Conservation (phyloP, 37 sponge, comb jelly and placozoan species). For the Cliona cf. orientalis region DNA sequence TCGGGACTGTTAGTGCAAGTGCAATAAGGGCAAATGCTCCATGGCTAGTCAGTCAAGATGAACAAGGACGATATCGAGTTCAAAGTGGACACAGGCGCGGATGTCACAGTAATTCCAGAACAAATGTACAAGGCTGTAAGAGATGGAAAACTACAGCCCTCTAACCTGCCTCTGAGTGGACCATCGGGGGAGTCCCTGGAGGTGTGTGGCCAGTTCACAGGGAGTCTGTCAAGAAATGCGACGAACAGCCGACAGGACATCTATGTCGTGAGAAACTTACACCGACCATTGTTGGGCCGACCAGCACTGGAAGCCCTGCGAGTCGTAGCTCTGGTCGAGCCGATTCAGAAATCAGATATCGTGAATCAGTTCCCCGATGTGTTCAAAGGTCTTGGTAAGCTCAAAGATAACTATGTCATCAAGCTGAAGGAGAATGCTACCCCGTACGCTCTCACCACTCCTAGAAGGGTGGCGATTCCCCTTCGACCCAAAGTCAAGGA, state of each 20-base stretch:
- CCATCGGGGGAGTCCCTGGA: neutral
- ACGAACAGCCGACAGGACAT: neutral
- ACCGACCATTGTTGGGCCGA: conserved; percentile 17
- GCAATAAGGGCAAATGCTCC: neutral
- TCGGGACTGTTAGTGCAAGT: conserved; percentile 4
- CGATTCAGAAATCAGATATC: neutral
- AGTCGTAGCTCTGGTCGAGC: conserved; percentile 1
- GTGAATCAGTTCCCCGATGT: conserved; percentile 8
- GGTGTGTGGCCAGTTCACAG: conserved; percentile 28
- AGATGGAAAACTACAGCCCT: neutral
- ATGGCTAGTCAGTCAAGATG: too few species aligned
- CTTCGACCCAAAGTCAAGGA: conserved; percentile 2
- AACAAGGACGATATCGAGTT: neutral
- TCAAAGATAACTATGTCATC: conserved; percentile 26
- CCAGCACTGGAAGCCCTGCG: conserved; percentile 32
- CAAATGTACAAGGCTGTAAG: neutral
- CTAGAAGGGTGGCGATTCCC: conserved; percentile 46
- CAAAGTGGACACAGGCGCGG: conserved; percentile 26
- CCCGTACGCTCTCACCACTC: conserved; percentile 31
- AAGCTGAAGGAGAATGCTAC: conserved; percentile 3
- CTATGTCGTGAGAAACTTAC: conserved; percentile 4
- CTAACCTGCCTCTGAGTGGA: neutral
- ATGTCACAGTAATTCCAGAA: conserved; percentile 31
- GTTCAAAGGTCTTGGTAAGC: conserved; percentile 25
- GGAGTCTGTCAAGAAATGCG: neutral